A percentile compares a stretch with the other conserved stretches of the same genome.
Evolutionary conservation across 2,113 vertebrate species (phyloP).

Genomic region (Isichthys henryi): DNA sequence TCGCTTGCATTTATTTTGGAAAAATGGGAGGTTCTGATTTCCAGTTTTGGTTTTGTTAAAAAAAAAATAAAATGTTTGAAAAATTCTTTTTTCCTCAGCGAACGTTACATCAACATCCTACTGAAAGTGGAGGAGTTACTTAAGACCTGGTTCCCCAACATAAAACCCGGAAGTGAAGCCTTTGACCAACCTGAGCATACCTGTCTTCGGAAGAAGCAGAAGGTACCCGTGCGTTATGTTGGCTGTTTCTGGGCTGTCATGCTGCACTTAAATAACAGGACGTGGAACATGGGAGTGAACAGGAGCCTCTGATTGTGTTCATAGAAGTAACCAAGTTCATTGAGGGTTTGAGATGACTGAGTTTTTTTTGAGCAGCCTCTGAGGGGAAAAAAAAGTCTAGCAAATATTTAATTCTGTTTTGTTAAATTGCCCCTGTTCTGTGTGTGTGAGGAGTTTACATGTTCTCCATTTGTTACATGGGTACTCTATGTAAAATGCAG

Average conservation of each 20-base stretch:
- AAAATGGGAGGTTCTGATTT: neutral
- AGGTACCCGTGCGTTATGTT: slow-evolving; percentile 39
- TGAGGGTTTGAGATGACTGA: neutral
- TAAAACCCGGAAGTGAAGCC: slow-evolving; percentile 49
- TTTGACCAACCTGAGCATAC: slow-evolving; percentile 39
- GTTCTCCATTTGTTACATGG: neutral
- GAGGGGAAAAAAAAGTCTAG: neutral
- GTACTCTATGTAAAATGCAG: neutral
- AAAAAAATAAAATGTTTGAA: neutral
- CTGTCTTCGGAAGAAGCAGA: slow-evolving; percentile 52
- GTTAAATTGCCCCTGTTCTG: neutral
- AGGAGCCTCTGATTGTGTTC: neutral
- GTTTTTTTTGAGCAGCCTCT: neutral
- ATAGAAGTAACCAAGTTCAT: neutral
- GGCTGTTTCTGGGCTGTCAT: neutral
- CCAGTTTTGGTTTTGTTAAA: neutral
- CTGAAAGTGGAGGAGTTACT: slow-evolving; percentile 72
- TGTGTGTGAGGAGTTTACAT: neutral
- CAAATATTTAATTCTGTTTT: neutral
- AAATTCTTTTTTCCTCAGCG: slow-evolving; percentile 42
- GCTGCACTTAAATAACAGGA: neutral
- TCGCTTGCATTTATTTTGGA: neutral
- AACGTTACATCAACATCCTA: slow-evolving; percentile 62
- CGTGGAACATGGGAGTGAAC: neutral
- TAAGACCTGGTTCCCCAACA: slow-evolving; percentile 67